Evolutionary conservation across 2,113 vertebrate species (phyloP).

Genomic region (Carassius auratus): DNA sequence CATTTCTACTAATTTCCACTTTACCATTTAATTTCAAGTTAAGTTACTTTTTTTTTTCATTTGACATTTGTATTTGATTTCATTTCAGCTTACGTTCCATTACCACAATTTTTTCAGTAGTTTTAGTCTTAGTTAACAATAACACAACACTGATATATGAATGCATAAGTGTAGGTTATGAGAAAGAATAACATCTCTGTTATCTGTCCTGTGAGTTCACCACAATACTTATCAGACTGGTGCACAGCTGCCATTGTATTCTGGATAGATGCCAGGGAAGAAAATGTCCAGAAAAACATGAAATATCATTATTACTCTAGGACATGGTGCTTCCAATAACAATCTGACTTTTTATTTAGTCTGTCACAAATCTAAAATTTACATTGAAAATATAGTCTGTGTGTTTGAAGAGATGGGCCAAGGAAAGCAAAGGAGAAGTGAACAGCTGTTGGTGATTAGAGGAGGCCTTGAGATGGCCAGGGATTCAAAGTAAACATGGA

Average conservation of each 20-base stretch:
- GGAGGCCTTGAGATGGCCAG: constrained; percentile 83
- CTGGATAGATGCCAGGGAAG: constrained; percentile 66
- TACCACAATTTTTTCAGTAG: neutral
- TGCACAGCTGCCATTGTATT: constrained; percentile 22
- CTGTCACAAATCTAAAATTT: constrained; percentile 87
- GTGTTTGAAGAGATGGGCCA: constrained; percentile 86
- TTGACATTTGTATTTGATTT: too few species aligned
- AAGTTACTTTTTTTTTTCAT: too few species aligned
- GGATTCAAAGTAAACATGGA: constrained; percentile 98
- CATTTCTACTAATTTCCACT: neutral
- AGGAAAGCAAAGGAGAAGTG: constrained; percentile 83
- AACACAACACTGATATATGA: neutral
- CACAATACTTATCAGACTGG: neutral
- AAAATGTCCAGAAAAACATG: constrained; percentile 76
- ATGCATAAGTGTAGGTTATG: neutral
- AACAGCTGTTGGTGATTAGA: constrained; percentile 95
- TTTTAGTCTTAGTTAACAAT: neutral
- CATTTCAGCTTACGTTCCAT: neutral
- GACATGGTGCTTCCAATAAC: constrained; percentile 84
- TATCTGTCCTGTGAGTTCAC: neutral
- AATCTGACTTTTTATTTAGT: constrained; percentile 87
- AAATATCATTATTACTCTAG: constrained; percentile 80
- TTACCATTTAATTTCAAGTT: too few species aligned
- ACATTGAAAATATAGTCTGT: constrained; percentile 83
- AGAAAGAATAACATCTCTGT: constrained; percentile 35